These are phyloP conservation scores for Acanthosepion lycidas DNA, from an alignment of 2,888 invertebrate genomes.

Conservation along the genomic window DNA sequence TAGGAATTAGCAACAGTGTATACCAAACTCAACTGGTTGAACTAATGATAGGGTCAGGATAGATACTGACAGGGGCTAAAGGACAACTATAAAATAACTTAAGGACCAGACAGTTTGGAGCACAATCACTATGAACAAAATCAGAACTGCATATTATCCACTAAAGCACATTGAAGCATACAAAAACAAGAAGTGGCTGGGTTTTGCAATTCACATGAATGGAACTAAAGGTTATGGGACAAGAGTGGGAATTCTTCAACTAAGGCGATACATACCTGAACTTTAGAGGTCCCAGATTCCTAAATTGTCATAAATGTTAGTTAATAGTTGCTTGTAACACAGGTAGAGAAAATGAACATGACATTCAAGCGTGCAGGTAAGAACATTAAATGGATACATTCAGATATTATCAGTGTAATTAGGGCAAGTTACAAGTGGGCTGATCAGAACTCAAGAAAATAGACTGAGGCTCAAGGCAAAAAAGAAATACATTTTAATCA, in stretches of 20 bases:
- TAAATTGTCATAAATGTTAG: constrained; percentile 45
- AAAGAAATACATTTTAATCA: not conserved
- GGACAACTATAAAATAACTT: not conserved
- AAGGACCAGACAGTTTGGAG: not conserved
- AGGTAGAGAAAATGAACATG: not conserved
- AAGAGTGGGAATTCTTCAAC: constrained; percentile 42
- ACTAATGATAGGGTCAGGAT: not conserved
- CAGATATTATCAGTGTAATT: not conserved
- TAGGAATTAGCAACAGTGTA: not conserved
- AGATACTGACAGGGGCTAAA: constrained; percentile 1
- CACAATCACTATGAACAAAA: constrained; percentile 3
- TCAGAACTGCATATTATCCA: not conserved
- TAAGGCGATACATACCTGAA: constrained; percentile 47
- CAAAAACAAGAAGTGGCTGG: not conserved
- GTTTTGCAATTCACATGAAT: not conserved
- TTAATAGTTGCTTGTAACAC: constrained; percentile 33
- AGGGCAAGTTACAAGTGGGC: not conserved
- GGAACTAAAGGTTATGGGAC: not conserved
- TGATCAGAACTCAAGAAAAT: not conserved
- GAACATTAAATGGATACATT: constrained; percentile 18
- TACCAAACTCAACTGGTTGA: not conserved
- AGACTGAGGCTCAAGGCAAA: constrained; percentile 14
- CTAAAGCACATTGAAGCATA: constrained; percentile 16
- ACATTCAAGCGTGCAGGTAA: constrained; percentile 12
- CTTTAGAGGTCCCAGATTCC: constrained; percentile 46